Base-by-base conservation (phyloP, 2,888 invertebrate genomes). In the Drosophila borealis region DNA sequence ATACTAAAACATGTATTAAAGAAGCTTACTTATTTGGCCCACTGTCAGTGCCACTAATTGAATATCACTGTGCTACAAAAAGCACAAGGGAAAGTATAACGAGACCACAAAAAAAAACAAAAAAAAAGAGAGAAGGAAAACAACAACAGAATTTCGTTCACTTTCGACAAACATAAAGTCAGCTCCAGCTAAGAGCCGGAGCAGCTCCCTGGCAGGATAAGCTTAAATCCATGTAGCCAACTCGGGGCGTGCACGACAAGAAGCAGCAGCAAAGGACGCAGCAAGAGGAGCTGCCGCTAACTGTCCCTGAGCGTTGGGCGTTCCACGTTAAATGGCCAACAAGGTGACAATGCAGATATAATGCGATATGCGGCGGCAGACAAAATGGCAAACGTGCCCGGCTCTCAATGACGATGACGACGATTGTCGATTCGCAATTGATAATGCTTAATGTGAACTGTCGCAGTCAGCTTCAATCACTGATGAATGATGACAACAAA, bases 331-430 rank as follows among this genome's bases (percentile, higher is more conserved):
- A 83, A 83, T 83, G 81, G 71, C 85, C 88, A 78, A 81, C 83
- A 84, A 88, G 89, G 89, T 89, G 89, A 89, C 89, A 85, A 89
- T 88, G 88, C 89, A 88, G 85, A 84, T 89, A 88, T 89, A 88
- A 89, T 88, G 81, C 73, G 65, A 80, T 75, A 87, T 73, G 71
- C 77, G 42, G 71, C 77, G 42, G 54, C 80, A 70, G 82, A 66
- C 64, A 88, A 73, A 71, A 56, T 66, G 69, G 65, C 66, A 78
- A 81, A 78, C 74, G 81, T 72, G 87, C 34, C 65, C 8, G 33
- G 53, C 29, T 55, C 37, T 67, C 56, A 67, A 68, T 62, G 68
- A 36, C 67, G 70, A 68, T 78, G 80, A 25, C 21, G 39, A 69
- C 72, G 66, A 74, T 84, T 80, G 72, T 53, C 50, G 70, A 78